Evolutionary conservation across 2,113 vertebrate genomes (phyloP), one percentile per base, ranked within the genome.

Genomic region (Ellobius talpinus): DNA sequence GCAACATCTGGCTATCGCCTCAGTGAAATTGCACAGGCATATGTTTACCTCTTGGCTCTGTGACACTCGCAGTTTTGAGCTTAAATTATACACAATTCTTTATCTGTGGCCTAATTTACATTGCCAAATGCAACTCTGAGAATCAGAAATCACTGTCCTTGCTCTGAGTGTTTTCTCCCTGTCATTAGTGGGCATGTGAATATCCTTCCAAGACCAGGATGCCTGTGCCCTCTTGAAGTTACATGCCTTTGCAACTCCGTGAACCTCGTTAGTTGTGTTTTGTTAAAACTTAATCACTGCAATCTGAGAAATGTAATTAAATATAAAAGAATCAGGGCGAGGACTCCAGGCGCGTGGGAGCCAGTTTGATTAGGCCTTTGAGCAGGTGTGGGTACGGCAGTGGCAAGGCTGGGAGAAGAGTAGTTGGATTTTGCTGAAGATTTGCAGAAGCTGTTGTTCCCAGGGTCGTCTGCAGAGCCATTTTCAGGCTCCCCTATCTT

Each of bases 1-100:
- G 97, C 97, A 99, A 99, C 99, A 99, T 99, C 99, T 99, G 99
- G 99, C 98, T 91, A 58, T 98, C 96, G 98, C 98, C 99, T 98
- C 96, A 89, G 98, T 98, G 95, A 98, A 98, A 98, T 98, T 98
- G 98, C 98, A 97, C 0, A 98, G 98, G 99, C 99, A 99, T 99
- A 99, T 99, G 99, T 99, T 99, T 99, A 99, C 99, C 99, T 99
- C 98, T 98, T 97, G 98, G 98, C 99, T 99, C 98, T 99, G 98
- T 98, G 98, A 99, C 99, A 99, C 99, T 98, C 98, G 99, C 99
- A 99, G 99, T 99, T 99, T 99, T 98, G 98, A 99, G 98, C 98
- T 99, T 98, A 98, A 99, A 98, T 98, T 98, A 98, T 73, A 98
- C 98, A 98, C 98, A 97, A 97, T 98, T 98, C 97, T 98, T 98